Percentiles rank a stretch among this genome's conserved stretches.
Conservation (phyloP, 2,797 vertebrate species). For the Babyrousa celebensis region DNA sequence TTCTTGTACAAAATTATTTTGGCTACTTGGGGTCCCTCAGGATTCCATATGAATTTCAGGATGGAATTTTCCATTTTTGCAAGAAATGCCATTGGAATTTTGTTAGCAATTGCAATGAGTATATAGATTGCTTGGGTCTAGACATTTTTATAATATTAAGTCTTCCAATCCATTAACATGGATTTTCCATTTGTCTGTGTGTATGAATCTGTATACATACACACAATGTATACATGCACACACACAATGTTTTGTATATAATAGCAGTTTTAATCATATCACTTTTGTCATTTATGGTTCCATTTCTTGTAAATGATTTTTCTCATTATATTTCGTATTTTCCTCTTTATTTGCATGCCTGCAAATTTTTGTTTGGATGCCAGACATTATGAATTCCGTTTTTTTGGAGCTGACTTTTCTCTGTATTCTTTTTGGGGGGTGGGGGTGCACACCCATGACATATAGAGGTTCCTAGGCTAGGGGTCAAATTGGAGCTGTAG, state of each 20-base stretch:
- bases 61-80: conserved; percentile 37
- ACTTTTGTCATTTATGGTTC: conserved; percentile 36
- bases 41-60: not conserved
- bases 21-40: not conserved
- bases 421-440: not conserved
- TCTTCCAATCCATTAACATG: not conserved
- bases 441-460: too few relatives aligned
- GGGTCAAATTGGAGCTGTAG: too few relatives aligned
- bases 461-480: too few relatives aligned
- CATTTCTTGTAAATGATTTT: conserved; percentile 11
- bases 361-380: conserved; percentile 47
- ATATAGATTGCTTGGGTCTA: not conserved
- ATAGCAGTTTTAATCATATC: conserved; percentile 19
- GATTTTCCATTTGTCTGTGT: not conserved
- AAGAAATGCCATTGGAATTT: conserved; percentile 8
- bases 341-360: not conserved
- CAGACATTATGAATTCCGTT: conserved; percentile 34
- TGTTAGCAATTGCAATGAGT: not conserved
- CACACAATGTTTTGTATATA: not conserved
- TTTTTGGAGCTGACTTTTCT: not conserved
- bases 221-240: not conserved
- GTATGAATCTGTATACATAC: not conserved
- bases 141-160: not conserved
- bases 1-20: conserved; percentile 36
- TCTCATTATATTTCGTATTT: not conserved